These are phyloP conservation scores for Oreonectes daqikongensis DNA, from an alignment of 2,797 vertebrate species.

Conservation along the genomic window DNA sequence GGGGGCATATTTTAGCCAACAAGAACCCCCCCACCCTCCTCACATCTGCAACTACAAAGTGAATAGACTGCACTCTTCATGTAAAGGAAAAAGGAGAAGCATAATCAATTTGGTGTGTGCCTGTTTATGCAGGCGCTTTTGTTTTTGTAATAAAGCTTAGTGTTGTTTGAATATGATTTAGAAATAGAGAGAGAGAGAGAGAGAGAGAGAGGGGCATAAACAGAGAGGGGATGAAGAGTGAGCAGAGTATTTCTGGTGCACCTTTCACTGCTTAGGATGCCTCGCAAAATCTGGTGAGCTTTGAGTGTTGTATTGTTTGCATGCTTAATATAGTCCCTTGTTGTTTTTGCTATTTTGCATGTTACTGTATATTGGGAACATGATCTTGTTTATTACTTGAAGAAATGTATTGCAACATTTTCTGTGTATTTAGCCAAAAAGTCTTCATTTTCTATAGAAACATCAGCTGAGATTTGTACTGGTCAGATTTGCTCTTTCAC, in stretches of 20 bases:
- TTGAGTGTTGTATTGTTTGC: not conserved
- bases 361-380: too few species aligned
- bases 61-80: slow-evolving; percentile 58
- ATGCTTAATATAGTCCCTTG: not conserved
- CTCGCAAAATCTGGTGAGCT: slow-evolving; percentile 60
- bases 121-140: slow-evolving; percentile 65
- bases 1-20: slow-evolving; percentile 40
- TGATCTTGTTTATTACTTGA: not conserved
- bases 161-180: slow-evolving; percentile 57
- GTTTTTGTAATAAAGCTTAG: slow-evolving; percentile 66
- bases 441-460: too few species aligned
- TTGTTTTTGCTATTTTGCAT: not conserved
- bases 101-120: slow-evolving; percentile 70
- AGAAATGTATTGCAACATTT: too few species aligned
- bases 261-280: slow-evolving; percentile 50
- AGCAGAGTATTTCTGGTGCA: slow-evolving; percentile 31
- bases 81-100: slow-evolving; percentile 61
- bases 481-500: too few species aligned
- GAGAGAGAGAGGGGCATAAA: slow-evolving; percentile 29
- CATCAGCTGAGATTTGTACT: too few species aligned
- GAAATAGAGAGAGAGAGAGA: slow-evolving; percentile 31
- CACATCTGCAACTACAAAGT: slow-evolving; percentile 67
- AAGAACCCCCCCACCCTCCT: slow-evolving; percentile 35
- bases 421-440: too few species aligned
- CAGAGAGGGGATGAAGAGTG: slow-evolving; percentile 25